Evolutionary conservation across 2,888 invertebrate genomes (phyloP), one percentile per base, ranked within the genome.

Genomic region (Agapostemon virescens): DNA sequence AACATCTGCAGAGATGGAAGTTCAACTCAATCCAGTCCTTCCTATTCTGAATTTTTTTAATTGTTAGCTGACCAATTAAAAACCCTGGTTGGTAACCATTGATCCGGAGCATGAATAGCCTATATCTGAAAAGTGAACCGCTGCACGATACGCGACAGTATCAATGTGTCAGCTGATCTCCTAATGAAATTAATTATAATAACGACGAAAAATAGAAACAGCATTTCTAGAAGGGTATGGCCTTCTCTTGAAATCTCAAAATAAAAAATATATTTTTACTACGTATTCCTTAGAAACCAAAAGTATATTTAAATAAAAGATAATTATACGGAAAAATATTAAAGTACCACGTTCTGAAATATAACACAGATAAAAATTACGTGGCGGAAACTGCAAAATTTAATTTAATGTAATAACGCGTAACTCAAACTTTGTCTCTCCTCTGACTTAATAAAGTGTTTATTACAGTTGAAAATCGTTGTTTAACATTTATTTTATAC

Each of bases 31-130:
- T 58, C 30, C 30, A 17, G 15, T 2, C 17, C 30, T 20, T 26
- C 58, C 17, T 30, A 58, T 58, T 58, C 58, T 30, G 30, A 58
- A 58, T 30, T 58, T 58, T n/a, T 58, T 30, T 58, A 58, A 58
- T 58, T 58, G 30, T 20, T 7, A 58, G 9, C 30, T 20, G 30
- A 58, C 58, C 58, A 58, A 58, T 58, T 30, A 33, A 58, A 58
- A 30, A 17, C 17, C 17, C 58, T 9, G 30, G 58, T 30, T 20
- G 30, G 58, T 30, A 30, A 30, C 55, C 20, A 0, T 30, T 58
- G 58, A 17, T 30, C 26, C 30, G 26, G 17, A 7, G 2, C 17
- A 26, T 7, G 30, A 58, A 20, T 30, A 58, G 7, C 58, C 20
- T 30, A 20, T 1, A 58, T 17, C 30, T 33, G 7, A 20, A 33